A percentile compares a stretch with the other conserved stretches of the same genome.
Evolutionary conservation across 1,140 invertebrate genomes (phyloP).

Genomic region (Wiebesia pumilae): DNA sequence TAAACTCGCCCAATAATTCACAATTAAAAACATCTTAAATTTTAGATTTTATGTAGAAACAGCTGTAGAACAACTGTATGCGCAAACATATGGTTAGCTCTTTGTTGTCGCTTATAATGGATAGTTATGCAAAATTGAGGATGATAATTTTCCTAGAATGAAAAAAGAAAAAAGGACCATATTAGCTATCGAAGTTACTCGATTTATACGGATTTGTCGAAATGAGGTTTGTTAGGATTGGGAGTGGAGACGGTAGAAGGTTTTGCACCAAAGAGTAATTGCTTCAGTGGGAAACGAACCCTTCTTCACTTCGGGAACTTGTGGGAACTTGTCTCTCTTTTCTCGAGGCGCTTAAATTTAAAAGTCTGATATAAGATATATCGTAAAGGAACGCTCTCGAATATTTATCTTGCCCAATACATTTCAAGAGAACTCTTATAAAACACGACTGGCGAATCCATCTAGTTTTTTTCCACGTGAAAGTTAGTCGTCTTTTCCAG

Average conservation of each 20-base stretch:
- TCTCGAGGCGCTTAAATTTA: conserved; percentile 43
- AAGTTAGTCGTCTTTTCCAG: background rate
- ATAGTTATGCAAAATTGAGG: too few species aligned
- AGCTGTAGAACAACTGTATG: too few species aligned
- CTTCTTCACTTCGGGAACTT: background rate
- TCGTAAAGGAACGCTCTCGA: conserved; percentile 21
- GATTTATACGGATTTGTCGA: conserved; percentile 4
- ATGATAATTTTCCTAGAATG: too few species aligned
- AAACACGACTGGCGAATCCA: background rate
- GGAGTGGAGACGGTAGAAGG: conserved; percentile 8
- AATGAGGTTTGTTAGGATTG: background rate
- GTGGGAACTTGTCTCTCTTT: conserved; percentile 33
- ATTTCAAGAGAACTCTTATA: conserved; percentile 14
- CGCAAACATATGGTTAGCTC: too few species aligned
- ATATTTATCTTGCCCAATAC: background rate
- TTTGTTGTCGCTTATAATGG: too few species aligned
- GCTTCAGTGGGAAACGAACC: conserved; percentile 20
- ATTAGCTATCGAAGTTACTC: conserved; percentile 6
- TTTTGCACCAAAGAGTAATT: conserved; percentile 51
- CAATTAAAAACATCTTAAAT: too few species aligned
- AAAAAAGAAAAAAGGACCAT: background rate
- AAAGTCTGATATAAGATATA: conserved; percentile 40
- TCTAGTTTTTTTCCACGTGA: background rate
- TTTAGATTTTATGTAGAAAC: too few species aligned
- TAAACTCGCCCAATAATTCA: too few species aligned